These are phyloP conservation scores for Ceyx margarethae DNA, from an alignment of 2,113 vertebrate genomes.

Conservation along the genomic window DNA sequence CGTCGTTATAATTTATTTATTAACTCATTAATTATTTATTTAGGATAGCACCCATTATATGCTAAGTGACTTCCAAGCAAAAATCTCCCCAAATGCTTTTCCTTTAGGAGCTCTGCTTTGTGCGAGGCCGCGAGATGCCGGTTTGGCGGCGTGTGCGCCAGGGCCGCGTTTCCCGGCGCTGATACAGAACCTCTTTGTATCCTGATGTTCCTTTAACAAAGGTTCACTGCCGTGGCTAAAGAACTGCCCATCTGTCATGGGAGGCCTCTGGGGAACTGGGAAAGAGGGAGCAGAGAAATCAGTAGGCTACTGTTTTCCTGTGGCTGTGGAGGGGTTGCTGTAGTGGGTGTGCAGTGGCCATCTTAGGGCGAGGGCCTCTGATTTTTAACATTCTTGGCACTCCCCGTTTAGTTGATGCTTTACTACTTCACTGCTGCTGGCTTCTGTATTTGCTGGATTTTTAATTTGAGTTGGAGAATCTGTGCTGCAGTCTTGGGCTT, in stretches of 20 bases:
- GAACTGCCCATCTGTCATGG: conserved; percentile 61
- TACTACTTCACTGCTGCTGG: neutral
- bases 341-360: neutral
- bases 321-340: conserved; percentile 16
- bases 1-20: conserved; percentile 51
- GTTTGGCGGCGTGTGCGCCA: too few species aligned
- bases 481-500: neutral
- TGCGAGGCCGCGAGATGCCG: too few species aligned
- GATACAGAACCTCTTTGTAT: conserved; percentile 40
- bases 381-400: neutral
- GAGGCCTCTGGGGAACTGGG: conserved; percentile 19
- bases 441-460: neutral
- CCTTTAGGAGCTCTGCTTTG: neutral
- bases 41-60: conserved; percentile 55
- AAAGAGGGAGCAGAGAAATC: conserved; percentile 19
- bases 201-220: conserved; percentile 49
- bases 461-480: neutral
- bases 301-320: conserved; percentile 2
- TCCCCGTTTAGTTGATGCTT: neutral
- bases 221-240: conserved; percentile 30
- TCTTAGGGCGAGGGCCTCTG: neutral
- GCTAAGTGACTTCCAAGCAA: conserved; percentile 43
- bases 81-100: conserved; percentile 45
- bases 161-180: neutral
- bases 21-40: conserved; percentile 52